A percentile compares a stretch with the other conserved stretches of the same genome.
These are phyloP conservation scores for Ochropacha duplaris DNA, from an alignment of 2,888 invertebrate species.

Conservation along the genomic window DNA sequence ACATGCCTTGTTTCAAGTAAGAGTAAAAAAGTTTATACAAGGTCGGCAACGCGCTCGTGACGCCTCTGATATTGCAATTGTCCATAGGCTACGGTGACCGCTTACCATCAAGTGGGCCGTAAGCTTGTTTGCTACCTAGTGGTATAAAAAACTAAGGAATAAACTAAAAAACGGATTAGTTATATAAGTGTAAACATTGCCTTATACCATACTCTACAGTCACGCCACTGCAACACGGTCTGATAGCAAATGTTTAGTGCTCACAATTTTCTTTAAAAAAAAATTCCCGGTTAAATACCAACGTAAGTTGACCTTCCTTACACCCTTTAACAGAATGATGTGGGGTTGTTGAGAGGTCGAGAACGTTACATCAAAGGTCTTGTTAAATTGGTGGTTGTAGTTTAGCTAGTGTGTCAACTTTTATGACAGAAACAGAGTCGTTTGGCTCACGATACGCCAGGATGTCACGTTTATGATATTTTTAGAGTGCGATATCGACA, in stretches of 20 bases:
- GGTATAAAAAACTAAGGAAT: no score
- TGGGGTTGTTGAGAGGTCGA: not conserved
- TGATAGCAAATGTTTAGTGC: constrained; percentile 42
- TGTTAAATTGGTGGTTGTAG: constrained; percentile 18
- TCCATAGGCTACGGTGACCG: no score
- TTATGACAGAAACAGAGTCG: constrained; percentile 33
- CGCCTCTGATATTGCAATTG: no score
- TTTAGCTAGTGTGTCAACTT: constrained; percentile 36
- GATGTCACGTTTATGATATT: constrained; percentile 30
- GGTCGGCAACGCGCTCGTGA: no score
- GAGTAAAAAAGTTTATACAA: no score
- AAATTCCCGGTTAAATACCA: not conserved
- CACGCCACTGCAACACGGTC: constrained; percentile 21
- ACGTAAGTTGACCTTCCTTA: not conserved
- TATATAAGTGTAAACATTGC: constrained; percentile 7
- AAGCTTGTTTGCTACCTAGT: no score
- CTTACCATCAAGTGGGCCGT: no score
- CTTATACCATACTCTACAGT: constrained; percentile 23
- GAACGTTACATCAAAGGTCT: constrained; percentile 7
- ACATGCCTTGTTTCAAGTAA: no score
- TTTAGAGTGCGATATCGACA: constrained; percentile 25
- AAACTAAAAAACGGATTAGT: no score
- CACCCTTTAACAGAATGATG: not conserved
- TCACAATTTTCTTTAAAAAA: constrained; percentile 15
- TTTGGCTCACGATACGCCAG: constrained; percentile 32